Base-by-base conservation (phyloP, 2,888 invertebrate species). In the Volucella inflata region DNA sequence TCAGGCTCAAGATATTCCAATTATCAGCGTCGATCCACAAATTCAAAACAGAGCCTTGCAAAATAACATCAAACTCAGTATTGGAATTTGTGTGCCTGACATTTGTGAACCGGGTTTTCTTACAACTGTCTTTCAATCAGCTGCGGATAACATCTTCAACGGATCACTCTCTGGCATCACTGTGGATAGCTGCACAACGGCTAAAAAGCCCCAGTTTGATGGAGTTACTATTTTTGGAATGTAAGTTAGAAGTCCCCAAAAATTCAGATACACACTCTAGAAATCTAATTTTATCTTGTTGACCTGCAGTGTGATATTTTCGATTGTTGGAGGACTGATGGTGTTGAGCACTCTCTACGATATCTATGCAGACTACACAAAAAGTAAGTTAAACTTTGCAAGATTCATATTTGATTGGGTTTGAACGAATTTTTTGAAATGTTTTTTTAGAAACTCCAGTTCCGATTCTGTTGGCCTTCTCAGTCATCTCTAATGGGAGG, bases 31-130 rank as follows among this genome's bases (percentile, higher is more conserved):
- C 11, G 40, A 12, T 1, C 10, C 30, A 0, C 16, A 2, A 1
- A 2, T 14, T 21, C 9, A n/a, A 11, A 9, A 30, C 14, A 40
- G 14, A 12, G 11, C 10, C 12, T n/a, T n/a, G 11, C 38, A 40
- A 12, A n/a, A 59, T 10, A 17, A 64, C 0, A 1, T 51, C 14
- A 16, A 17, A 8, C 21, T 71, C 8, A 40, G 12, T 9, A 59
- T 82, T 38, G 87, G 85, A 21, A 78, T 83, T 16, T 88, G 88
- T 38, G 44, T 88, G 1, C 88, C 88, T 0, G 77, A 75, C 16
- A 46, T 64, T 10, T 88, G 88, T 40, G 59, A 80, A 8, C 53
- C 76, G 11, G 30, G 59, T 0, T 17, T 57, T 2, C 16, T 88
- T 0, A 48, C 51, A 12, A 10, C 10, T 1, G 38, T 87, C 6